phyloP scores from a whole-genome alignment of 2,113 vertebrate genomes.

The Cheirogaleus medius region DNA sequence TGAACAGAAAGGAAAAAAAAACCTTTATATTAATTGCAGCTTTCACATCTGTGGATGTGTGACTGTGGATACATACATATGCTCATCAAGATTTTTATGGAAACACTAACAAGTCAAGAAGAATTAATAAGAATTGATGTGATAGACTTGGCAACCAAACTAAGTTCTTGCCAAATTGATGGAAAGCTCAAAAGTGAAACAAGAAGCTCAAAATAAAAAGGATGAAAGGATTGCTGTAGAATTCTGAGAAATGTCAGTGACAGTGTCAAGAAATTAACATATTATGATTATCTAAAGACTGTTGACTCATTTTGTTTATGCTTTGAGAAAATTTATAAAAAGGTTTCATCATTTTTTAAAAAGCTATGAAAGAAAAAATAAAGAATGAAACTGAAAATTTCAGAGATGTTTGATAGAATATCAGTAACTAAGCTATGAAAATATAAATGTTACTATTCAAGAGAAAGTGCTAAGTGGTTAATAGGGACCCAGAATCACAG shows the following conservation, averaged over 20 bases:
- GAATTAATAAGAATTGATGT: background rate
- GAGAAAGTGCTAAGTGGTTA: background rate
- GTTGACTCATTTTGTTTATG: background rate
- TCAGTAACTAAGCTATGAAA: background rate
- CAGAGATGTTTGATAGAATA: background rate
- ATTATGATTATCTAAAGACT: background rate
- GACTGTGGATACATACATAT: background rate
- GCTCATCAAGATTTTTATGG: background rate
- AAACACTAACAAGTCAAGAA: slow-evolving; percentile 5
- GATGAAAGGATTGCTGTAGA: background rate
- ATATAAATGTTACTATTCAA: background rate
- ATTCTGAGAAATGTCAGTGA: background rate
- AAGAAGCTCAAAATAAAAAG: background rate
- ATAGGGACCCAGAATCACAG: background rate
- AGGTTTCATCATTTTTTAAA: background rate
- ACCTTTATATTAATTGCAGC: background rate
- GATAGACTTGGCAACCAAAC: background rate
- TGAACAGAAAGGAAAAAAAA: background rate
- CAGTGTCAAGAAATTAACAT: background rate
- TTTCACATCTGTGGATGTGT: background rate
- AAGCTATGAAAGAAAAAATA: background rate
- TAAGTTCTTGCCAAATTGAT: background rate
- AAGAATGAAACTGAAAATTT: background rate
- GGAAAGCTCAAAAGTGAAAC: background rate
- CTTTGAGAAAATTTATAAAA: background rate